Base-by-base conservation (phyloP, 2,888 invertebrate species). In the Cantharis flavilabris region DNA sequence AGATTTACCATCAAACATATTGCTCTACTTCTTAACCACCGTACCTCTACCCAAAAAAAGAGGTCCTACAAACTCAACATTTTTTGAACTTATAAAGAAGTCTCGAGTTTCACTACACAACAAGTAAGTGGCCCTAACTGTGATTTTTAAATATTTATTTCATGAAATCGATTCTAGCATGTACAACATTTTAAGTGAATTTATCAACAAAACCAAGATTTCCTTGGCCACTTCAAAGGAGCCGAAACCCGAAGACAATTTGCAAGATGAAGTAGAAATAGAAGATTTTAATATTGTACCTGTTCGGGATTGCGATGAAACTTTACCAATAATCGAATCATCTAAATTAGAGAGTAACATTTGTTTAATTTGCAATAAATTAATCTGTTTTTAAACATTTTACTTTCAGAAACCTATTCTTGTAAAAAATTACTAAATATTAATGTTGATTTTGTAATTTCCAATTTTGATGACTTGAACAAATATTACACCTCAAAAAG, bases 11-110 rank as follows among this genome's bases (percentile, higher is more conserved):
- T 81, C 85, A 11, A 84, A 87, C 72, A 86, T 88, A 71, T 79
- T 87, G 28, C 83, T 86, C 5, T 87, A 88, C 79, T 84, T 87
- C 73, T 80, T 88, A 70, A 87, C 87, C 11, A 84, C 87, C 74
- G 85, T 88, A 14, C 87, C 88, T 69, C 83, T 86, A 81, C 87
- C 87, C 2, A 83, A 85, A 49, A 23, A 72, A 74, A 81, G 85
- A 69, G 83, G 81, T 28, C 28, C 30, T 13, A 74, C 26, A 7
- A 73, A 10, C 9, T 77, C 79, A 18, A 73, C 69, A 62, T 70
- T 77, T 49, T 69, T 69, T n/a, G 74, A 73, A 18, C 77, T 79
- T 30, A 77, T 79, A 73, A 75, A 79, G 49, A 73, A 77, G 62
- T 70, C 77, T 28, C 77, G 74, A n/a, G 30, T 16, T 49, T 71